Evolutionary conservation across 2,113 vertebrate genomes (phyloP).

Genomic region (Halichoeres trimaculatus): DNA sequence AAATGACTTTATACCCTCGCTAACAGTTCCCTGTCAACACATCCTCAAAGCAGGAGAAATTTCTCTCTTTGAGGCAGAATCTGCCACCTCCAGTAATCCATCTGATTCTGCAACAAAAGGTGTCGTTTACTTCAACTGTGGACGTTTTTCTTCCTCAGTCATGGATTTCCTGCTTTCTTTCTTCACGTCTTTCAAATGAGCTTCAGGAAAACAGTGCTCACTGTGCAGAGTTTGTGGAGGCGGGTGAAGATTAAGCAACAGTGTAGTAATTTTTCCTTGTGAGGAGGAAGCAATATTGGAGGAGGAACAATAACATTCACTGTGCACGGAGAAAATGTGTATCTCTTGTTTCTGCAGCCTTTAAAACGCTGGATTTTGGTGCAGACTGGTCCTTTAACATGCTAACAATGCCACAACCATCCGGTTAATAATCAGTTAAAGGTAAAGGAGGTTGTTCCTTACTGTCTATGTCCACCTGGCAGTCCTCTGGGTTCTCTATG

Average conservation of each 20-base stretch:
- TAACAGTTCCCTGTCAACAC: not conserved
- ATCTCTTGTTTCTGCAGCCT: not conserved
- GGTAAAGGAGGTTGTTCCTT: conserved; percentile 74
- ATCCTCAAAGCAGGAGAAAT: not conserved
- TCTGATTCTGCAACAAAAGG: not conserved
- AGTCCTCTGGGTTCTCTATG: conserved; percentile 92
- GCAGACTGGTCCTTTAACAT: too few species aligned
- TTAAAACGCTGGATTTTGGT: not conserved
- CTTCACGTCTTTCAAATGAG: conserved; percentile 30
- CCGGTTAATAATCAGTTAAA: not conserved
- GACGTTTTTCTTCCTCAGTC: not conserved
- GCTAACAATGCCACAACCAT: too few species aligned
- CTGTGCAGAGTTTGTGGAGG: conserved; percentile 1
- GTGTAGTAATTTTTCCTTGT: not conserved
- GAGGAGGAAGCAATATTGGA: not conserved
- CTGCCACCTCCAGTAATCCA: not conserved
- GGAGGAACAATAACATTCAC: conserved; percentile 9
- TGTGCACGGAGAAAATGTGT: not conserved
- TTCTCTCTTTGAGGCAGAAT: not conserved
- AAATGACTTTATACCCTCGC: not conserved
- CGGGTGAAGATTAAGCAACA: not conserved
- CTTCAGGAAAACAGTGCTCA: not conserved
- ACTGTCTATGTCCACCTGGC: conserved; percentile 97
- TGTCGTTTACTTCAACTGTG: too few species aligned
- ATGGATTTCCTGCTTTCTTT: conserved; percentile 4